A percentile compares a stretch with the other conserved stretches of the same genome.
phyloP scores from a whole-genome alignment of 2,888 invertebrate genomes.

The Eristalis intricaria region DNA sequence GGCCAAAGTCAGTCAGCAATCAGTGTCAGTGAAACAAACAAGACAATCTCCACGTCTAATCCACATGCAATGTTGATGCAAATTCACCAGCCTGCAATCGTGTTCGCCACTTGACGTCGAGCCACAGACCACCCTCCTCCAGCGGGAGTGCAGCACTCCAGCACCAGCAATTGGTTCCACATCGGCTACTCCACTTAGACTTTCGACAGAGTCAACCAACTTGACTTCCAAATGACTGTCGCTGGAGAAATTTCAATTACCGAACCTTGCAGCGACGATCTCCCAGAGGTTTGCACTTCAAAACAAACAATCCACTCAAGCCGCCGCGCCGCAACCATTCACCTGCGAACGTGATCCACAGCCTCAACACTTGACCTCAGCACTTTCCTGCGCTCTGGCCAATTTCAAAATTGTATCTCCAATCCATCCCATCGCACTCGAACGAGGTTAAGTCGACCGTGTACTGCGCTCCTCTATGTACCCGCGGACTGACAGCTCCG shows the following conservation, averaged over 20 bases:
- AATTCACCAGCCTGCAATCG: background rate
- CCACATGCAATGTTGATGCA: background rate
- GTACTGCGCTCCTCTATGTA: background rate
- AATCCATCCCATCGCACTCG: conserved; percentile 23
- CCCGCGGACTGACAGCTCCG: background rate
- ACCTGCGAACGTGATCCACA: conserved; percentile 7
- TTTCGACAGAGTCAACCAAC: background rate
- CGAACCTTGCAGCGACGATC: conserved; percentile 19
- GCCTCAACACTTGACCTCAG: conserved; percentile 60
- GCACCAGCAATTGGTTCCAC: background rate
- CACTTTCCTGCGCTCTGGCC: conserved; percentile 23
- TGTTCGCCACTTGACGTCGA: background rate
- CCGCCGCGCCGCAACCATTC: background rate
- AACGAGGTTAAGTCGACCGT: conserved; percentile 63
- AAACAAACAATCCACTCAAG: conserved; percentile 20
- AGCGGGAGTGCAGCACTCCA: background rate
- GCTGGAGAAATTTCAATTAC: conserved; percentile 46
- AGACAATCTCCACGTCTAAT: background rate
- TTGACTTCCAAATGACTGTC: background rate
- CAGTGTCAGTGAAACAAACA: background rate
- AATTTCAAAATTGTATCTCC: conserved; percentile 37
- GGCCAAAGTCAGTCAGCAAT: background rate
- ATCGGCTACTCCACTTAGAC: background rate
- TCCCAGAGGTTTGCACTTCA: conserved; percentile 17
- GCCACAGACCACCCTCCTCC: background rate